A percentile compares a stretch with the other conserved stretches of the same genome.
Conservation (phyloP, 2,113 vertebrate species). For the Urocynchramus pylzowi region DNA sequence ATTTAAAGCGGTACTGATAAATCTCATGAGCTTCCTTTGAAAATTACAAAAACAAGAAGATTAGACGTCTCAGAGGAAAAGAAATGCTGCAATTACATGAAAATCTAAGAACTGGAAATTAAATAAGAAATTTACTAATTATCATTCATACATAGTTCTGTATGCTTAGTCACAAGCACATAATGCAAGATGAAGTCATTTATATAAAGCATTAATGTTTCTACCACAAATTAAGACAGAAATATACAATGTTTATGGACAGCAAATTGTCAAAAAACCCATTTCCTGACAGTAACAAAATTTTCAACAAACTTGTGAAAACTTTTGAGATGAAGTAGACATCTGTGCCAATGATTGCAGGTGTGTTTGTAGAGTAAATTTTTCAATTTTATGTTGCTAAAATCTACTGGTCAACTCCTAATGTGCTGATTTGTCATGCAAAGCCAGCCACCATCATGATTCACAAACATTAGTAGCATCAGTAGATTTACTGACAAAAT, state of each 20-base stretch:
- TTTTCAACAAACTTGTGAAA: background rate
- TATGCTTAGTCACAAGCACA: background rate
- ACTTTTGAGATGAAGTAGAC: background rate
- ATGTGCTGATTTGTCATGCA: background rate
- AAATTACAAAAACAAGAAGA: slow-evolving; percentile 2
- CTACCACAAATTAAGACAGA: background rate
- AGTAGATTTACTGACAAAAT: background rate
- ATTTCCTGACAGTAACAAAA: background rate
- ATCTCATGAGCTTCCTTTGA: slow-evolving; percentile 19
- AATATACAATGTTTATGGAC: background rate
- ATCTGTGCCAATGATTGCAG: background rate
- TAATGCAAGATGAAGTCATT: background rate
- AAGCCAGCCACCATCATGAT: background rate
- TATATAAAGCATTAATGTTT: background rate
- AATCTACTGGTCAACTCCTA: background rate
- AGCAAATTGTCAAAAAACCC: background rate
- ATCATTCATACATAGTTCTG: background rate
- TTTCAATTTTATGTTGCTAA: background rate
- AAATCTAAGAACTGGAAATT: background rate
- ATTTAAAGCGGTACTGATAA: slow-evolving; percentile 48
- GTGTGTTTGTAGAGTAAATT: background rate
- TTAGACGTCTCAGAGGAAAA: background rate
- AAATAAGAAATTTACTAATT: background rate
- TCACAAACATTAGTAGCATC: background rate
- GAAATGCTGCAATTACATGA: background rate